A percentile compares a stretch with the other conserved stretches of the same genome.
phyloP scores from a whole-genome alignment of 2,797 vertebrate genomes.

The Sebastes itinus region DNA sequence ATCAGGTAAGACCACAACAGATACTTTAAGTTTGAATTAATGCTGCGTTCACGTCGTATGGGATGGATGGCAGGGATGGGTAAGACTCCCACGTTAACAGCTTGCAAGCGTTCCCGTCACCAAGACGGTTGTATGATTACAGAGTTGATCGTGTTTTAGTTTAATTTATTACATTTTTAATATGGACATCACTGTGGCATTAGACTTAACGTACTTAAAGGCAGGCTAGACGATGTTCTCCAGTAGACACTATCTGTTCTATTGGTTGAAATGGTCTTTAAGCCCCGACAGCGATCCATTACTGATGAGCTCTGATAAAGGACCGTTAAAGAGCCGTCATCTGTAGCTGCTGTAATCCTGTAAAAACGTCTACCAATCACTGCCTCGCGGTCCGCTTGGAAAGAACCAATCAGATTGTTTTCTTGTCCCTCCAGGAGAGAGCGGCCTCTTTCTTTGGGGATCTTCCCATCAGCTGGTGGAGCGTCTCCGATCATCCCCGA shows the following conservation, averaged over 20 bases:
- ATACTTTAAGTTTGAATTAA: background rate
- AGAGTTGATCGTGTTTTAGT: background rate
- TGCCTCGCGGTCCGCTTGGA: too few relatives aligned
- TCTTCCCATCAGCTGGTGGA: slow-evolving; percentile 91
- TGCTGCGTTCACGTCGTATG: background rate
- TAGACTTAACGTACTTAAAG: too few relatives aligned
- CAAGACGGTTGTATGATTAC: too few relatives aligned
- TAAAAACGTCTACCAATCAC: too few relatives aligned
- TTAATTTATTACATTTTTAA: too few relatives aligned
- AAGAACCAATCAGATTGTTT: too few relatives aligned
- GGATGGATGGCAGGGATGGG: background rate
- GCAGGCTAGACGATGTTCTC: rapidly evolving
- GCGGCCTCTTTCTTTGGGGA: slow-evolving; percentile 92
- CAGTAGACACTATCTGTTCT: rapidly evolving
- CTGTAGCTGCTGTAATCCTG: too few relatives aligned
- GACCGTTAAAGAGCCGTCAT: too few relatives aligned
- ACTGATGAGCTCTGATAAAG: too few relatives aligned
- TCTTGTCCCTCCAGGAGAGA: slow-evolving; percentile 86
- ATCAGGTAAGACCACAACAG: slow-evolving; percentile 65
- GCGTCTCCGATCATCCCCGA: slow-evolving; percentile 86
- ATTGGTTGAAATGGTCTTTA: too few relatives aligned
- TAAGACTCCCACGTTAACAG: background rate
- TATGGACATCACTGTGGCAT: too few relatives aligned
- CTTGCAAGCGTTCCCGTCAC: background rate
- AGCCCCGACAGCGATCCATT: too few relatives aligned